Percentiles rank a stretch among this genome's conserved stretches.
phyloP scores from a whole-genome alignment of 2,888 invertebrate genomes.

The Eristalinus aeneus region DNA sequence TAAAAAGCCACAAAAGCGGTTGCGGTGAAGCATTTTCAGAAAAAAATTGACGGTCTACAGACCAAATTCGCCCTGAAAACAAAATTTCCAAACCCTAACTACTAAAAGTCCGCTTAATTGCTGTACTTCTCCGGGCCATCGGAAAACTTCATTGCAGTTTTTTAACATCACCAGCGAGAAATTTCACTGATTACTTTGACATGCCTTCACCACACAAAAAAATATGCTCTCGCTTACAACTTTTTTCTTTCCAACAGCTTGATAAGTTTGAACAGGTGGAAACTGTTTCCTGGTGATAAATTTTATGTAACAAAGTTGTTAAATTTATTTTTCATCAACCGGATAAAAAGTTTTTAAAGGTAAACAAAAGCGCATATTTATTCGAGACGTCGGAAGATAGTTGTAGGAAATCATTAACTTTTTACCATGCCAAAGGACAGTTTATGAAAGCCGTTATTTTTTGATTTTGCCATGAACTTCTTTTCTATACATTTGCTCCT shows the following conservation, averaged over 20 bases:
- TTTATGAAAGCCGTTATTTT: neutral
- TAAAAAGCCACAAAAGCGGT: no score
- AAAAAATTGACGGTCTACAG: no score
- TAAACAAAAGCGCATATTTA: neutral
- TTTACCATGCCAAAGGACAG: neutral
- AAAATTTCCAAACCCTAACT: neutral
- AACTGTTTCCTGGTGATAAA: slow-evolving; percentile 38
- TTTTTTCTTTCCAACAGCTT: slow-evolving; percentile 4
- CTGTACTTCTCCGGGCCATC: neutral
- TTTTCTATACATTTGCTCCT: slow-evolving; percentile 10
- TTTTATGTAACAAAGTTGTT: slow-evolving; percentile 34
- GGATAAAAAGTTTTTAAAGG: slow-evolving; percentile 14
- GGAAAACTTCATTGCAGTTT: neutral
- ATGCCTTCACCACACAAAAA: neutral
- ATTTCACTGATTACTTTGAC: slow-evolving; percentile 22
- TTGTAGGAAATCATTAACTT: neutral
- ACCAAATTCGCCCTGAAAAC: neutral
- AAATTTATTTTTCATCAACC: neutral
- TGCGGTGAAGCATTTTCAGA: no score
- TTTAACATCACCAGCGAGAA: neutral
- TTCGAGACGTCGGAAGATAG: neutral
- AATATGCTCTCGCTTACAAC: neutral
- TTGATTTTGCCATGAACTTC: neutral
- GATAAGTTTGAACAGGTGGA: slow-evolving; percentile 34
- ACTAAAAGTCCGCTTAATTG: neutral